A percentile compares a stretch with the other conserved stretches of the same genome.
phyloP scores from a whole-genome alignment of 2,113 vertebrate genomes.

The Macquaria ambigua region DNA sequence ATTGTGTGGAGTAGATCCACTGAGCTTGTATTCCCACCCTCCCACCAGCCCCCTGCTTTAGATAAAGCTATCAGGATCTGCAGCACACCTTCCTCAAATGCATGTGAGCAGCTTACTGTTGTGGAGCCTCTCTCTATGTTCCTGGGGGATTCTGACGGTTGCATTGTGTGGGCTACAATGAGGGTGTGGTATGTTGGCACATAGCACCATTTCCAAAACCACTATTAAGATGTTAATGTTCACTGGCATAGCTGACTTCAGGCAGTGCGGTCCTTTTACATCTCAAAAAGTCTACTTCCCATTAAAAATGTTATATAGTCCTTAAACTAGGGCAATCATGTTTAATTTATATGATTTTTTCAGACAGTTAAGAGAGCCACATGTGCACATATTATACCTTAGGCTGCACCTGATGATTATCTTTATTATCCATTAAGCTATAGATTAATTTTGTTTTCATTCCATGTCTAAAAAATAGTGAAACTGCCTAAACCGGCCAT shows the following conservation, averaged over 20 bases:
- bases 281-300: neutral
- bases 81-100: constrained; percentile 64
- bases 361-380: neutral
- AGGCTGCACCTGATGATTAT: neutral
- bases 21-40: constrained; percentile 70
- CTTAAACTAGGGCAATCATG: neutral
- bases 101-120: constrained; percentile 68
- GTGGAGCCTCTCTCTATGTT: constrained; percentile 56
- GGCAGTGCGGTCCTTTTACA: constrained; percentile 22
- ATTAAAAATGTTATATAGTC: neutral
- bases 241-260: constrained; percentile 20
- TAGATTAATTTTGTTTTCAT: neutral
- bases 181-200: constrained; percentile 60
- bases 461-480: neutral
- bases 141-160: constrained; percentile 65
- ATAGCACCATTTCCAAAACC: constrained; percentile 53
- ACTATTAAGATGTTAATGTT: constrained; percentile 67
- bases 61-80: constrained; percentile 78
- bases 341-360: constrained; percentile 2
- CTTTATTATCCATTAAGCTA: neutral
- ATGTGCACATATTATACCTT: neutral
- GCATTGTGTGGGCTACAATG: constrained; percentile 73
- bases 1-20: constrained; percentile 72
- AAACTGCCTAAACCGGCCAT: neutral
- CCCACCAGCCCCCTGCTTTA: constrained; percentile 57